Base-by-base conservation (phyloP, 30 jellyfish, hydroid and myxozoan species). In the Aurelia aurita complex sp. Pacific region DNA sequence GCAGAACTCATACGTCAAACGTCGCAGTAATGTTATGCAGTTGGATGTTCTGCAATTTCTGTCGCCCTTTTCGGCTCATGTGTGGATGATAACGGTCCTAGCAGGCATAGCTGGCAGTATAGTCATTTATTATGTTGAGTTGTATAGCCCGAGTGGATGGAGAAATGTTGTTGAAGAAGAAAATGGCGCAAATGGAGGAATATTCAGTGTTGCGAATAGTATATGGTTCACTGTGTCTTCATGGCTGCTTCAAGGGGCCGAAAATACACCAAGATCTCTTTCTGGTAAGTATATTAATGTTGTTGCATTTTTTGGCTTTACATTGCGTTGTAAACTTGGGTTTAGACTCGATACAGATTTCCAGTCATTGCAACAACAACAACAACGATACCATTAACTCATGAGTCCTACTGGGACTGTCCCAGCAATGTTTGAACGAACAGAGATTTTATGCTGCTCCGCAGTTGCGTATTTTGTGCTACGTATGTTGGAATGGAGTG, bases 81-180 rank as follows among this genome's bases (percentile, higher is more conserved):
- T 80, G 13, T 80, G 90, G 90, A 2, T 80, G 4, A 6, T 80
- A 5, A 67, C 80, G 46, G 63, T 80, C 64, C n/a, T 67, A 43
- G 74, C 75, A 14, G 55, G 72, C n/a, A 43, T 67, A 5, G n/a
- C 68, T 17, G 46, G 64, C 64, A 51, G 82, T 72, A 40, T 42
- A 19, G 64, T 67, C 36, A 18, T 80, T 4, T 80, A 80, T 42
- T 23, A n/a, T 64, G 70, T 66, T n/a, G 90, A 80, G 36, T 50
- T 32, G 38, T 80, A 33, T 64, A 80, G 90, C 60, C 90, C 90
- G 6, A 55, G 17, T 66, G 90, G 90, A 42, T 80, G 81, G 81
- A 15, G 90, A 18, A 67, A 35, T 32, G n/a, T 29, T 5, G 50
- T 8, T 14, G 32, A 80, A 46, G 61, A 17, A 36, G 33, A 1